Base-by-base conservation (phyloP, 2,797 vertebrate species). In the Rallus crepitans region DNA sequence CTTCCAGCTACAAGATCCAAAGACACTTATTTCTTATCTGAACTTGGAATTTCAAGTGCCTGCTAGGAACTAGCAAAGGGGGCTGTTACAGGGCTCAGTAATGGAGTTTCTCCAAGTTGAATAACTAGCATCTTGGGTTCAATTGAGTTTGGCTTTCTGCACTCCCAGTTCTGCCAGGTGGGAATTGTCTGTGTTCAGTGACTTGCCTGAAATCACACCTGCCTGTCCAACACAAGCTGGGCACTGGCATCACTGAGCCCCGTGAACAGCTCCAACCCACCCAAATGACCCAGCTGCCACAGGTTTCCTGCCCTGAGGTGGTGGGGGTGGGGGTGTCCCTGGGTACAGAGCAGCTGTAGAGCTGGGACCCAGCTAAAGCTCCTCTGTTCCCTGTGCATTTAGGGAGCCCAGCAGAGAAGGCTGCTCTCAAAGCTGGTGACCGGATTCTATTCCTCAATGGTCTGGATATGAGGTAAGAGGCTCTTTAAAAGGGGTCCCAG, bases 371-470 rank as follows among this genome's bases (percentile, higher is more conserved):
- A 13, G 28, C 94, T 97, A 52, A 79, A 66, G 25, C 35, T 11
- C 17, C 18, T 39, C 7, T 25, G 1, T 87, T 78, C 90, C 61
- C 40, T 82, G 50, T 60, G 31, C 40, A 33, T 96, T 17, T 94
- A 99, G 99, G 99, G 75, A 99, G 99, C 92, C 99, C 99, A 0
- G 99, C 99, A 6, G 99, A 99, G 92, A 99, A 98, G 47, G 99
- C 99, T 65, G 99, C 99, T 47, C 99, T 99, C 95, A 99, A 98
- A 96, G 95, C 99, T 23, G 99, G 99, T 12, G 99, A 99, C 97
- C 98, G 99, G 19, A 99, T 99, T 95, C 98, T 99, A 61, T 99
- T 99, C 97, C 99, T 99, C 93, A 99, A 99, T 1, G 99, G 99
- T 42, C 98, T 99, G 96, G 99, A 99, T 97, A 99, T 99, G 99